Evolutionary conservation across 2,888 invertebrate genomes (phyloP).

Genomic region (Ochropleura plecta): DNA sequence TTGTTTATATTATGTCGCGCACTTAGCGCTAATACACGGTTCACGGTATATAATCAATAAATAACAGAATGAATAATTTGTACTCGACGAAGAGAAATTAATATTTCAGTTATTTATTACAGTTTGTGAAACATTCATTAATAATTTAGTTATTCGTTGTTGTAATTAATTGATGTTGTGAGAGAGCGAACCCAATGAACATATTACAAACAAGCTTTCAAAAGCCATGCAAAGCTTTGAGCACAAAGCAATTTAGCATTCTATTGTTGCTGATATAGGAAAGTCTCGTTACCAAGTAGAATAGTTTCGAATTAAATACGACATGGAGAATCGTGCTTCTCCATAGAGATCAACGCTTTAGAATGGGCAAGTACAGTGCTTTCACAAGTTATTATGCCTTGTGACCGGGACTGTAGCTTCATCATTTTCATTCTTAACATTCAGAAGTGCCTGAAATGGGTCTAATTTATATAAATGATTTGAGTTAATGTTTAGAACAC

Average conservation of each 20-base stretch:
- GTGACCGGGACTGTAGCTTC: too few relatives aligned
- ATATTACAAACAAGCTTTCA: conserved; percentile 39
- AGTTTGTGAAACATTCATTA: conserved; percentile 34
- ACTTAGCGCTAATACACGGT: conserved; percentile 78
- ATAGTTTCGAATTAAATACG: conserved; percentile 5
- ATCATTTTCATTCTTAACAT: too few relatives aligned
- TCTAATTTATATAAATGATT: too few relatives aligned
- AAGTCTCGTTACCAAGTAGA: conserved; percentile 23
- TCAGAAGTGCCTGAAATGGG: too few relatives aligned
- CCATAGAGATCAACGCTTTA: too few relatives aligned
- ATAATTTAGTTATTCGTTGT: conserved; percentile 27
- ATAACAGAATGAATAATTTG: conserved; percentile 60
- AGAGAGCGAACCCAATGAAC: conserved; percentile 31
- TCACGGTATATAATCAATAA: conserved; percentile 75
- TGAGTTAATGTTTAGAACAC: too few relatives aligned
- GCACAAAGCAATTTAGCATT: conserved; percentile 28
- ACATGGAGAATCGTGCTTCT: conserved; percentile 14
- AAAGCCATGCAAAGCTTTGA: conserved; percentile 34
- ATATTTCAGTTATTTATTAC: conserved; percentile 21
- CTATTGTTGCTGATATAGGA: conserved; percentile 52
- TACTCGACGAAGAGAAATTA: conserved; percentile 40
- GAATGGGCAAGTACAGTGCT: too few relatives aligned
- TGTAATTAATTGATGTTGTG: conserved; percentile 31
- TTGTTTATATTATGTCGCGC: conserved; percentile 82
- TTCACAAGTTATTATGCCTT: too few relatives aligned